Evolutionary conservation across 2,797 vertebrate genomes (phyloP).

Genomic region (Silurus lanzhouensis): DNA sequence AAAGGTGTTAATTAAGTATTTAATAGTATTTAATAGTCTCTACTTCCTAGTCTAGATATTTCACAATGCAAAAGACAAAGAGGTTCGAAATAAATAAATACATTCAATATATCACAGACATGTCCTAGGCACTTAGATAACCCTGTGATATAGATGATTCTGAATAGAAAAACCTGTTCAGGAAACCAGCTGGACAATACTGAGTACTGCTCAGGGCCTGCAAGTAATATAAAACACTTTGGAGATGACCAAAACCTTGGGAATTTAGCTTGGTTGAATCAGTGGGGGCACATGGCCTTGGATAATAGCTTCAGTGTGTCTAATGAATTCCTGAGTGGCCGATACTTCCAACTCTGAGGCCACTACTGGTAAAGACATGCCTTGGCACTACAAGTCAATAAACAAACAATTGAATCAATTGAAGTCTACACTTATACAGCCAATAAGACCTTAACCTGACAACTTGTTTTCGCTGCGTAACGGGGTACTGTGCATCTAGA

Average conservation of each 20-base stretch:
- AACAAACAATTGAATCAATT: conserved; percentile 55
- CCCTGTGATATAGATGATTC: conserved; percentile 23
- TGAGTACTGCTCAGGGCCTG: conserved; percentile 13
- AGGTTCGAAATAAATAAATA: conserved; percentile 4
- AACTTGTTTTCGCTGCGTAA: conserved; percentile 45
- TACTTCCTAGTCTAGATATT: neutral
- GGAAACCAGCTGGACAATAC: conserved; percentile 36
- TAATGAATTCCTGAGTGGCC: conserved; percentile 54
- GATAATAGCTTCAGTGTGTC: conserved; percentile 79
- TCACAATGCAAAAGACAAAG: neutral
- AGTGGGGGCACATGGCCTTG: conserved; percentile 70
- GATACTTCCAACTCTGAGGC: conserved; percentile 42
- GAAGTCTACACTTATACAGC: conserved; percentile 25
- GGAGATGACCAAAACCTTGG: conserved; percentile 54
- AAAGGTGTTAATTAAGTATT: neutral
- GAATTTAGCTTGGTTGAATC: conserved; percentile 66
- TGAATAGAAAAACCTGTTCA: conserved; percentile 36
- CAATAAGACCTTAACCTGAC: conserved; percentile 43
- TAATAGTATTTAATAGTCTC: neutral
- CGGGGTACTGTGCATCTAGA: conserved; percentile 8
- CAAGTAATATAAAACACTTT: conserved; percentile 45
- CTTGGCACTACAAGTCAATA: conserved; percentile 48
- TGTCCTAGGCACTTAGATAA: conserved; percentile 25
- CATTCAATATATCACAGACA: conserved; percentile 28
- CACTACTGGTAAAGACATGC: conserved; percentile 29